phyloP scores from a whole-genome alignment of 37 sponge, comb jelly and placozoan species.

The Ephydatia muelleri region DNA sequence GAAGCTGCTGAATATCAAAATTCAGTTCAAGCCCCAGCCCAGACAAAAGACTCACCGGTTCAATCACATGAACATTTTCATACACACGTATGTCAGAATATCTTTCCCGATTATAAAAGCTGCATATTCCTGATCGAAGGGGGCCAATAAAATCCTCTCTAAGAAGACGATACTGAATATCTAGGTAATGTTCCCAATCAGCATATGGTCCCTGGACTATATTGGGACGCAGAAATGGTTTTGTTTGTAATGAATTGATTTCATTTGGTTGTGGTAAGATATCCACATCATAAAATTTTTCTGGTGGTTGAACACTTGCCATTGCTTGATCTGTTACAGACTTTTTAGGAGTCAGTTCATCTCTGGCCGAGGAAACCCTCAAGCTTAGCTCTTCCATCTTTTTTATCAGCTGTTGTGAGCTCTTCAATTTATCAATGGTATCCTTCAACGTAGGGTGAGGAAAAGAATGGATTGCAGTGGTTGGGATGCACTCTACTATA shows the following conservation, averaged over 20 bases:
- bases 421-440: not conserved
- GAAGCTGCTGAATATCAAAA: constrained; percentile 49
- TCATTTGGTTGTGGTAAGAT: not conserved
- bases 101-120: not conserved
- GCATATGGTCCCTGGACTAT: constrained; percentile 44
- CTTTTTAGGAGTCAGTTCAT: not conserved
- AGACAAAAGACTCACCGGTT: constrained; percentile 63
- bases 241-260: not conserved
- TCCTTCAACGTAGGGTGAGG: constrained; percentile 6
- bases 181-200: constrained; percentile 76
- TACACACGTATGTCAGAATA: constrained; percentile 58
- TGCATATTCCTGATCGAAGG: constrained; percentile 65
- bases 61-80: constrained; percentile 39
- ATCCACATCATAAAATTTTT: constrained; percentile 17
- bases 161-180: constrained; percentile 80
- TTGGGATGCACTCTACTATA: constrained; percentile 15
- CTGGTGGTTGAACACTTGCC: constrained; percentile 25
- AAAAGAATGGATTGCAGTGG: constrained; percentile 6
- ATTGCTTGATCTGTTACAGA: constrained; percentile 2
- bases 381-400: constrained; percentile 5
- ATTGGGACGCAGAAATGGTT: constrained; percentile 56
- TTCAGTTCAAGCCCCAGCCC: constrained; percentile 65
- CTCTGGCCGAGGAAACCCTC: too few relatives aligned
- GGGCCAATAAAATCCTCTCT: constrained; percentile 89
- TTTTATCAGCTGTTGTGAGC: not conserved